Base-by-base conservation (phyloP, 2,113 vertebrate genomes). In the Hemibagrus wyckioides region DNA sequence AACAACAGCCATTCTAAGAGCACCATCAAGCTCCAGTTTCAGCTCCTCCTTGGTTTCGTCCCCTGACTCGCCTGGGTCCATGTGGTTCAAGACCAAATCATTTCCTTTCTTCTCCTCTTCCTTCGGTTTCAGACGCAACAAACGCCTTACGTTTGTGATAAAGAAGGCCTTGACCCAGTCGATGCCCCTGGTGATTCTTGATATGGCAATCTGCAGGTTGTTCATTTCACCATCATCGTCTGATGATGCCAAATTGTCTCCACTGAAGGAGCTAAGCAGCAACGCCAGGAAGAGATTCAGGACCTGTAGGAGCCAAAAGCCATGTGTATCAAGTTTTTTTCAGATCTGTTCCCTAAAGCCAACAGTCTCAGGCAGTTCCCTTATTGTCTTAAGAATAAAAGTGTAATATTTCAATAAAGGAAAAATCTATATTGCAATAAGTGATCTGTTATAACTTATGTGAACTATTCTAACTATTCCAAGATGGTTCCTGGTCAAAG, bases 211-310 rank as follows among this genome's bases (percentile, higher is more conserved):
- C 92, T 97, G 97, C 82, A 99, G 93, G 90, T 99, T 99, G 92
- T 99, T 98, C 95, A 96, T 94, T 92, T 99, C 98, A 0, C 96
- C 95, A 0, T 99, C 98, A 0, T 99, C 98, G 0, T 99, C 98
- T 0, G 97, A 92, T 0, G 94, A 96, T 0, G 97, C 87, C 56
- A 98, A 92, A 90, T 96, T 98, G 65, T 97, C 97, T 0, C 97
- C 98, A 0, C 98, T 99, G 94, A 99, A 99, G 2, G 98, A 99
- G 90, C 97, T 99, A 86, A 99, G 93, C 92, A 99, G 93, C 93
- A 99, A 92, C 28, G 98, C 98, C 88, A 99, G 92, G 93, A 99
- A 99, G 63, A 99, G 94, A 91, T 99, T 99, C 84, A 99, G 92
- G 44, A 99, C 98, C 98, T 99, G 92, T 23, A 71, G 10, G 39